Evolutionary conservation across 2,888 invertebrate species (phyloP).

Genomic region (Pachliopta kotzebuea): DNA sequence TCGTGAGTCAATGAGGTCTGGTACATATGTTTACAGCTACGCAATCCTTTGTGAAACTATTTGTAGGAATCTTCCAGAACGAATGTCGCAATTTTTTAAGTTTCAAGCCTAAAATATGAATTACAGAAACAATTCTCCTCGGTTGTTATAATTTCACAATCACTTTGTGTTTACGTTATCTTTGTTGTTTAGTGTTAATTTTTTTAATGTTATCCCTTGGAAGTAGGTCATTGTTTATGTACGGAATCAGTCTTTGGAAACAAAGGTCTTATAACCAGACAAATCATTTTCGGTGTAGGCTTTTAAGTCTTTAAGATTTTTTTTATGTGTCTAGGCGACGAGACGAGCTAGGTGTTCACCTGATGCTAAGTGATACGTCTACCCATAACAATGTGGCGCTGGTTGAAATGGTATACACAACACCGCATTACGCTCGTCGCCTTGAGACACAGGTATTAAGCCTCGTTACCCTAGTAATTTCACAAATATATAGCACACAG

Average conservation of each 20-base stretch:
- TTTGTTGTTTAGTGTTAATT: neutral
- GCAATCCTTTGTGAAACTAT: neutral
- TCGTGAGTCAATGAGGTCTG: neutral
- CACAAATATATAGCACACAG: too few species aligned
- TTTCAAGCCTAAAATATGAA: neutral
- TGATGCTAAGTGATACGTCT: too few species aligned
- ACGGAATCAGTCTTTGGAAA: slow-evolving; percentile 6
- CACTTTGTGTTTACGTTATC: neutral
- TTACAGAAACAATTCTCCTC: neutral
- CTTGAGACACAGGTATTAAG: too few species aligned
- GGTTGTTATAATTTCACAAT: slow-evolving; percentile 1
- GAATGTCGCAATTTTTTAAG: neutral
- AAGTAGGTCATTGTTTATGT: slow-evolving; percentile 15
- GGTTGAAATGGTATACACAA: too few species aligned
- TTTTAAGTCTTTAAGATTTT: neutral
- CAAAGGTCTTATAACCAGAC: neutral
- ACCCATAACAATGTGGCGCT: too few species aligned
- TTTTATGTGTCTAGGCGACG: too few species aligned
- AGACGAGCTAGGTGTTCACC: too few species aligned
- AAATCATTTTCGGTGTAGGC: neutral
- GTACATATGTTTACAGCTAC: neutral
- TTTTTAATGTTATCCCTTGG: neutral
- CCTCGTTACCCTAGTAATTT: too few species aligned
- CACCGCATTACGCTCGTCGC: too few species aligned
- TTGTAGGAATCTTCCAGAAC: neutral